Evolutionary conservation across 2,888 invertebrate species (phyloP).

Genomic region (Nudaria mundana): DNA sequence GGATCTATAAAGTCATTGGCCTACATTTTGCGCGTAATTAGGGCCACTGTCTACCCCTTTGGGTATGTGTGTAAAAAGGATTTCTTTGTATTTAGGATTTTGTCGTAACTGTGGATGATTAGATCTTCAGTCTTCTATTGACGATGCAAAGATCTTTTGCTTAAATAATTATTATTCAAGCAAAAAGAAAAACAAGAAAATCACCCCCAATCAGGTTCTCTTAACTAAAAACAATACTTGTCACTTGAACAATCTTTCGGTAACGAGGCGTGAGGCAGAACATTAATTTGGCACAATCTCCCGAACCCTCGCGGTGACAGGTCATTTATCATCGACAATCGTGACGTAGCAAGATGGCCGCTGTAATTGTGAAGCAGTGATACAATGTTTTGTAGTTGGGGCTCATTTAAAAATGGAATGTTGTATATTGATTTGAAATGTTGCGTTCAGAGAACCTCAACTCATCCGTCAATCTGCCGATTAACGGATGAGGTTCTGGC

Average conservation of each 20-base stretch:
- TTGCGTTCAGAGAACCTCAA: no score
- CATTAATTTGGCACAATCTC: slow-evolving; percentile 51
- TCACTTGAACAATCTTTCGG: slow-evolving; percentile 15
- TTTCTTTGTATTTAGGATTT: no score
- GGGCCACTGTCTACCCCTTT: no score
- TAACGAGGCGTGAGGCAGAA: slow-evolving; percentile 45
- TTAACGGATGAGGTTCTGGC: no score
- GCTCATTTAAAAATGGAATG: slow-evolving; percentile 15
- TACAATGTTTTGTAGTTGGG: slow-evolving; percentile 16
- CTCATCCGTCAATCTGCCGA: no score
- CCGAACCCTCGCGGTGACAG: slow-evolving; percentile 39
- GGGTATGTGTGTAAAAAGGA: no score
- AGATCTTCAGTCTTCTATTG: no score
- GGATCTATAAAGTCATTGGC: no score
- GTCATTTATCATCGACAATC: slow-evolving; percentile 40
- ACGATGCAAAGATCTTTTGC: no score
- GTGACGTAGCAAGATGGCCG: slow-evolving; percentile 31
- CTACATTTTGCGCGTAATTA: no score
- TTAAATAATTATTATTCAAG: no score
- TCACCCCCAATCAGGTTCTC: slow-evolving; percentile 1
- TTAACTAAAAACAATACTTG: slow-evolving; percentile 15
- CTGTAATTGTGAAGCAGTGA: slow-evolving; percentile 35
- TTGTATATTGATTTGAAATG: slow-evolving; percentile 12
- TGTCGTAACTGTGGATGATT: no score
- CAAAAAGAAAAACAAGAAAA: not conserved